These are phyloP conservation scores for Melanostigma gelatinosum DNA, from an alignment of 2,113 vertebrate genomes.

Conservation along the genomic window DNA sequence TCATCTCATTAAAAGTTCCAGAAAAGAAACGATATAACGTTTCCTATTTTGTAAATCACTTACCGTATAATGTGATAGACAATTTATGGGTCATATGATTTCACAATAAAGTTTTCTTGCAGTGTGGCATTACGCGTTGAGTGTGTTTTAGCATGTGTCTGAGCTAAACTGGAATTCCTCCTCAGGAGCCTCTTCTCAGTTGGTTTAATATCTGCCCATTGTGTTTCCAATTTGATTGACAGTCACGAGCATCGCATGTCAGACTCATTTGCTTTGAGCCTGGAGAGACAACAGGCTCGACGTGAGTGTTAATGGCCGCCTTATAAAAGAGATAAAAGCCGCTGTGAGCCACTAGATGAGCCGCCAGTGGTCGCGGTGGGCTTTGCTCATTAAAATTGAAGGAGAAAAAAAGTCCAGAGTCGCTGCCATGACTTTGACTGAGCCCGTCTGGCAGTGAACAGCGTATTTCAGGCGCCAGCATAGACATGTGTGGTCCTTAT, in stretches of 20 bases:
- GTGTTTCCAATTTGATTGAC: constrained; percentile 68
- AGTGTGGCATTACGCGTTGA: neutral
- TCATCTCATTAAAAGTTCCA: neutral
- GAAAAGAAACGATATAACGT: neutral
- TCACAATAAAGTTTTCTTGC: neutral
- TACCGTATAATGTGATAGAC: neutral
- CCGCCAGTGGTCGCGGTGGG: constrained; percentile 9
- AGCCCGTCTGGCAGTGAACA: neutral
- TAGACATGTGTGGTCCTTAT: constrained; percentile 6
- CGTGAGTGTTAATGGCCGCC: constrained; percentile 44
- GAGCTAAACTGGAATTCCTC: constrained; percentile 58
- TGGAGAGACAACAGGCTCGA: constrained; percentile 45
- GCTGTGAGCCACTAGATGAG: constrained; percentile 9
- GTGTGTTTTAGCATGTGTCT: neutral
- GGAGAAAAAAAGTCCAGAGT: constrained; percentile 23
- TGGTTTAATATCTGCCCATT: constrained; percentile 47
- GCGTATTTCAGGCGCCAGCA: constrained; percentile 4
- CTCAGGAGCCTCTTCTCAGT: constrained; percentile 29
- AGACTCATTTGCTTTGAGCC: constrained; percentile 35
- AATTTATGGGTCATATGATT: neutral
- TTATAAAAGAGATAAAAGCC: constrained; percentile 56
- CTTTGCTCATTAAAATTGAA: constrained; percentile 52
- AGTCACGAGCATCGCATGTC: constrained; percentile 54
- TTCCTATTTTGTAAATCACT: neutral
- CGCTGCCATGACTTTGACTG: constrained; percentile 22